phyloP scores from a whole-genome alignment of 2,888 invertebrate genomes.

The Diloba caeruleocephala region DNA sequence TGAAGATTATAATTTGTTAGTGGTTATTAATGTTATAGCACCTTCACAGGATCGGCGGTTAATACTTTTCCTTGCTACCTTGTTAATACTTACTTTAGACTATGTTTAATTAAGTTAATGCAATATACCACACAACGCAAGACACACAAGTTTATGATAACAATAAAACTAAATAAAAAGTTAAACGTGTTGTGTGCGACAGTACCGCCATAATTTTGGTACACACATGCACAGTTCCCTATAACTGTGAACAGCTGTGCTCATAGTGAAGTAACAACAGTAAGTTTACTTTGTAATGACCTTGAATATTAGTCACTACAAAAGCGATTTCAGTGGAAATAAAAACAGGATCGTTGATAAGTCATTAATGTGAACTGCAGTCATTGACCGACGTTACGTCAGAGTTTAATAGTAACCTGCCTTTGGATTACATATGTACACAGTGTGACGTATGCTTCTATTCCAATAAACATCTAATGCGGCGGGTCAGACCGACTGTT shows the following conservation, averaged over 20 bases:
- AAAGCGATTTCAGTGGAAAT: conserved; percentile 26
- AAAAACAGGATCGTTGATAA: conserved; percentile 32
- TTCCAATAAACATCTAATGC: conserved; percentile 17
- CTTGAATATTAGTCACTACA: conserved; percentile 35
- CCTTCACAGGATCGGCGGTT: no score
- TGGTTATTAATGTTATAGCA: no score
- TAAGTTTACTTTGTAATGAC: conserved; percentile 10
- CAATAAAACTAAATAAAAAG: conserved; percentile 19
- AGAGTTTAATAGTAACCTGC: conserved; percentile 17
- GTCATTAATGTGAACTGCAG: conserved; percentile 34
- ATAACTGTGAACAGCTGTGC: conserved; percentile 36
- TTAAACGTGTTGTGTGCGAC: conserved; percentile 18
- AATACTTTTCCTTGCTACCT: no score
- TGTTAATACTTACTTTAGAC: no score
- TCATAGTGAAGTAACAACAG: conserved; percentile 23
- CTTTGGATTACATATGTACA: conserved; percentile 21
- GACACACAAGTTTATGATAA: conserved; percentile 10
- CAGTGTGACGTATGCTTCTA: conserved; percentile 27
- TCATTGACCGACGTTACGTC: conserved; percentile 39
- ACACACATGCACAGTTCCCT: conserved; percentile 24
- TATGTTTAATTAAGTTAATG: neutral
- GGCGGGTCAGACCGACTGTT: no score
- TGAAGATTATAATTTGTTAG: no score
- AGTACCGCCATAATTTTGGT: conserved; percentile 14
- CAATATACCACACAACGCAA: conserved; percentile 3